A percentile compares a stretch with the other conserved stretches of the same genome.
Conservation (phyloP, 2,888 invertebrate genomes). For the Amiota minor region DNA sequence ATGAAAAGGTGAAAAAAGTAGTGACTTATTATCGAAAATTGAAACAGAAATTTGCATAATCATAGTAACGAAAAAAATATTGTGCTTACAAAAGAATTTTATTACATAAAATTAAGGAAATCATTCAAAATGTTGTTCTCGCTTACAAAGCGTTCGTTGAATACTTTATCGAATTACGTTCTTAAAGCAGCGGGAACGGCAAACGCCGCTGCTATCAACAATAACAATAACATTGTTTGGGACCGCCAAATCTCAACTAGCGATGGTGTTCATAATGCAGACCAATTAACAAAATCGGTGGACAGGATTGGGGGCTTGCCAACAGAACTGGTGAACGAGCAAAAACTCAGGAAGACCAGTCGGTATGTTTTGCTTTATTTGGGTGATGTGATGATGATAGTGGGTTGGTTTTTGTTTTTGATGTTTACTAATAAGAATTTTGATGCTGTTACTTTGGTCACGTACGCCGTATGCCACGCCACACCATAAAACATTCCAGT, state of each 20-base stretch:
- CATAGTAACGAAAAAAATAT: too few species aligned
- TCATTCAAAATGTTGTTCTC: too few species aligned
- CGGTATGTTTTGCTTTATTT: constrained; percentile 53
- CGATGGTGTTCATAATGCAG: constrained; percentile 61
- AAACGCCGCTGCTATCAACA: background rate
- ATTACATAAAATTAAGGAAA: too few species aligned
- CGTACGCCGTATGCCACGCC: constrained; percentile 33
- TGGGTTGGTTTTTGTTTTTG: background rate
- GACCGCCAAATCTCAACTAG: constrained; percentile 63
- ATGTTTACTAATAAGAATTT: background rate
- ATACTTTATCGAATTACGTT: too few species aligned
- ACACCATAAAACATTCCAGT: constrained; percentile 8
- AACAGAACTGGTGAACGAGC: constrained; percentile 62
- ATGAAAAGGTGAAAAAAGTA: too few species aligned
- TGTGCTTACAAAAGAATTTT: too few species aligned
- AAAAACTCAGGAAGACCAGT: constrained; percentile 65
- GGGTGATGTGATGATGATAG: constrained; percentile 41
- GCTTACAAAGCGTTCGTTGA: too few species aligned
- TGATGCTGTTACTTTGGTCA: constrained; percentile 31
- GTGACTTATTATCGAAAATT: too few species aligned
- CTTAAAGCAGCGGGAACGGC: too few species aligned
- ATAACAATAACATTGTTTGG: background rate
- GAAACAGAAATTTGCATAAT: too few species aligned
- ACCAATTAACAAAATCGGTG: constrained; percentile 58
- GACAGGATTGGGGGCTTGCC: constrained; percentile 66